These are phyloP conservation scores for Oryzias woworae DNA, from an alignment of 2,113 vertebrate genomes.

Conservation along the genomic window DNA sequence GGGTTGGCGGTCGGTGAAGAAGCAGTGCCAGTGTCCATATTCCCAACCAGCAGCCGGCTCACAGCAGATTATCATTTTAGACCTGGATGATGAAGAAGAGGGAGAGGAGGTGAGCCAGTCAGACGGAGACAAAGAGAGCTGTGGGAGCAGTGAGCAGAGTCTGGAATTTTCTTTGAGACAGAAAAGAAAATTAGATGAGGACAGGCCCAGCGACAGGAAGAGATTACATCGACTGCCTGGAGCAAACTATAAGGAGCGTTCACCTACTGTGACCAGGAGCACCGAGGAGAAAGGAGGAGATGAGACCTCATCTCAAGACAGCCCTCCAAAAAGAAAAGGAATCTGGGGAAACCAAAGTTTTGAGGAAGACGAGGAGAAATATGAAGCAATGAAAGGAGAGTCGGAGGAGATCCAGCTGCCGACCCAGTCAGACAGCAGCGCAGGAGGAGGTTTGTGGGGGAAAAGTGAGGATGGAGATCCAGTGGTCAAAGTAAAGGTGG, in stretches of 20 bases:
- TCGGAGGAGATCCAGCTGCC: constrained; percentile 90
- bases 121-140: constrained; percentile 30
- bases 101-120: constrained; percentile 64
- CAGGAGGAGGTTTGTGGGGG: constrained; percentile 27
- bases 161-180: constrained; percentile 74
- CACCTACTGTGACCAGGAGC: constrained; percentile 56
- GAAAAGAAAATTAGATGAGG: constrained; percentile 85
- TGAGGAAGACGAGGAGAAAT: constrained; percentile 54
- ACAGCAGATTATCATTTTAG: constrained; percentile 85
- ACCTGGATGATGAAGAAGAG: constrained; percentile 22
- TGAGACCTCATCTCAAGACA: constrained; percentile 81
- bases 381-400: constrained; percentile 56
- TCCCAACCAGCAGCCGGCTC: constrained; percentile 66
- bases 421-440: constrained; percentile 85
- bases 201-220: constrained; percentile 72
- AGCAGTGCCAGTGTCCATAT: constrained; percentile 27
- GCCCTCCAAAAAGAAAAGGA: constrained; percentile 68
- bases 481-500: constrained; percentile 71
- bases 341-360: constrained; percentile 65
- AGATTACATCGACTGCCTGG: constrained; percentile 76
- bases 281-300: constrained; percentile 25
- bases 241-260: constrained; percentile 71
- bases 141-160: constrained; percentile 65
- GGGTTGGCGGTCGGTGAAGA: constrained; percentile 66
- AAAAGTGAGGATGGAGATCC: constrained; percentile 49